phyloP scores from a whole-genome alignment of 1,140 invertebrate genomes.

The Papilio machaon region DNA sequence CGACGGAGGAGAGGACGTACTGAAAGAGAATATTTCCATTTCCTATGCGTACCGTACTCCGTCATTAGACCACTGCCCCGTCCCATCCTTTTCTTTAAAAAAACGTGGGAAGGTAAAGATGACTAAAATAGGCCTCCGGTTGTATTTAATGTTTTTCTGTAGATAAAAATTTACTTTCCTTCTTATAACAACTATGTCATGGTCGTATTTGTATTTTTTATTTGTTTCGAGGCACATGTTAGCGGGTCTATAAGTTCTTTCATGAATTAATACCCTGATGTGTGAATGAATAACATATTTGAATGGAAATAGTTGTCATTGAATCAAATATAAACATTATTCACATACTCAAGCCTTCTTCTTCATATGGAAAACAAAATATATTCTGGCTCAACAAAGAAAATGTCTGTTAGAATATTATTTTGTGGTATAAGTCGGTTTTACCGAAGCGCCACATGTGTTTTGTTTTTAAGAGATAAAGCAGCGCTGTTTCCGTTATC shows the following conservation, averaged over 20 bases:
- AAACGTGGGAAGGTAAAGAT: too few relatives aligned
- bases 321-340: not conserved
- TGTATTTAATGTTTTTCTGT: not conserved
- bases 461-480: slow-evolving; percentile 9
- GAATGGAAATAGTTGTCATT: not conserved
- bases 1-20: too few relatives aligned
- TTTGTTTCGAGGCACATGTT: not conserved
- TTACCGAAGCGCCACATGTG: not conserved
- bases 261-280: not conserved
- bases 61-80: too few relatives aligned
- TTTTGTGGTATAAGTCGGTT: not conserved
- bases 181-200: not conserved
- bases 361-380: not conserved
- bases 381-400: not conserved
- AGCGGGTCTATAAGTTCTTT: not conserved
- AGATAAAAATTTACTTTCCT: not conserved
- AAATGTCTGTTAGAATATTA: slow-evolving; percentile 11
- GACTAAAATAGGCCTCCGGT: too few relatives aligned
- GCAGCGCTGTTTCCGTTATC: slow-evolving; percentile 13
- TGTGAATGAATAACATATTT: not conserved
- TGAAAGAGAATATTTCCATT: too few relatives aligned
- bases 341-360: not conserved
- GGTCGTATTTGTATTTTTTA: not conserved
- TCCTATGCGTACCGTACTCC: too few relatives aligned
- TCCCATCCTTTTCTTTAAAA: too few relatives aligned